These are phyloP conservation scores for Heterocephalus glaber DNA, from an alignment of 2,113 vertebrate species.

Conservation along the genomic window DNA sequence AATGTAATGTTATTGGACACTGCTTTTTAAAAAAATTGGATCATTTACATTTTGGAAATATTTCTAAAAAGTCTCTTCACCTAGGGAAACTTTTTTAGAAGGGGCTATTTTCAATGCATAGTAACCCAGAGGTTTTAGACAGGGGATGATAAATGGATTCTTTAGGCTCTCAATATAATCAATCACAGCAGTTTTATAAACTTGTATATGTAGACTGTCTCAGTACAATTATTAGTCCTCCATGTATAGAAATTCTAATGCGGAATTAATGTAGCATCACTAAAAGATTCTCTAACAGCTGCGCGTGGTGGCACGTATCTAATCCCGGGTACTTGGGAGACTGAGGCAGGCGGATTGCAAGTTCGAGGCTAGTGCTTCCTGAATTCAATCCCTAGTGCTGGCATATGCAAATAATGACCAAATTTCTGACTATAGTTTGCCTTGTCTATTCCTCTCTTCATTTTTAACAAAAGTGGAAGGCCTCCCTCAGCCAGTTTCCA, in stretches of 20 bases:
- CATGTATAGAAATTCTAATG: background rate
- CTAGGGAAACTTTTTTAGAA: slow-evolving; percentile 39
- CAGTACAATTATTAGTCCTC: background rate
- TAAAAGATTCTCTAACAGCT: slow-evolving; percentile 25
- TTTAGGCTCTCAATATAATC: background rate
- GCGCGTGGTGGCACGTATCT: too few species aligned
- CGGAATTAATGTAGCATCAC: background rate
- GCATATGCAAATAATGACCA: slow-evolving; percentile 15
- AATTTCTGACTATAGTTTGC: background rate
- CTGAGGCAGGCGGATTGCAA: background rate
- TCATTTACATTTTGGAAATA: slow-evolving; percentile 25
- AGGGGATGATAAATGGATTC: slow-evolving; percentile 11
- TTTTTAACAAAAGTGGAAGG: background rate
- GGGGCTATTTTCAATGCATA: background rate
- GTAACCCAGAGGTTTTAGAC: slow-evolving; percentile 12
- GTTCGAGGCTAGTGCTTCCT: background rate
- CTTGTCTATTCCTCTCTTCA: background rate
- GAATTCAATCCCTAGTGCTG: background rate
- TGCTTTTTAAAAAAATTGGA: slow-evolving; percentile 26
- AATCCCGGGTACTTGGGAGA: background rate
- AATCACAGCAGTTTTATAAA: background rate
- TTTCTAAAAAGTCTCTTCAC: background rate
- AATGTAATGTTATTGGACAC: slow-evolving; percentile 9
- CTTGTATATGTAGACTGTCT: background rate
- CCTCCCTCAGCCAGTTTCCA: background rate